Conservation (phyloP, 2,888 invertebrate species). For the Agonopterix arenella region DNA sequence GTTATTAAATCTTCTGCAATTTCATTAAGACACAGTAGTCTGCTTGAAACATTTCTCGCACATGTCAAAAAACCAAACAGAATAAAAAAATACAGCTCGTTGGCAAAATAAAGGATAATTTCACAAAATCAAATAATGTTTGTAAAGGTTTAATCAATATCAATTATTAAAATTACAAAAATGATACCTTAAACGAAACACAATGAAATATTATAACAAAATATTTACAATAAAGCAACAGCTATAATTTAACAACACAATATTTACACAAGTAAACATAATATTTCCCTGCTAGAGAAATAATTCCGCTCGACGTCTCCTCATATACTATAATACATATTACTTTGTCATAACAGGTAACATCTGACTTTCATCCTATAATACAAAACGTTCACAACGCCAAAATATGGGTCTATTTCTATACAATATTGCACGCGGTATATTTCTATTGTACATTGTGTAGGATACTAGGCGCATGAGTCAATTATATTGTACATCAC, state of each 20-base stretch:
- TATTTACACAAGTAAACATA: slow-evolving; percentile 60
- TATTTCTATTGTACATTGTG: slow-evolving; percentile 62
- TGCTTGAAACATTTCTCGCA: slow-evolving; percentile 2
- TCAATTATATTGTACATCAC: slow-evolving; percentile 49
- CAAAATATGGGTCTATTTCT: slow-evolving; percentile 65
- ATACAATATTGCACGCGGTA: slow-evolving; percentile 76
- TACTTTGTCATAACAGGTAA: slow-evolving; percentile 76
- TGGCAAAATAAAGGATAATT: slow-evolving; percentile 25
- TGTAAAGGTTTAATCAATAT: slow-evolving; percentile 46
- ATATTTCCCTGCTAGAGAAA: slow-evolving; percentile 39
- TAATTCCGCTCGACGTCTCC: slow-evolving; percentile 41
- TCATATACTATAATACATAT: slow-evolving; percentile 67
- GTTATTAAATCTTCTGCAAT: too few species aligned
- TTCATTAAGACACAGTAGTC: background rate
- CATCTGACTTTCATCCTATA: slow-evolving; percentile 75
- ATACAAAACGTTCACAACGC: slow-evolving; percentile 76
- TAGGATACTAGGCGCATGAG: slow-evolving; percentile 52
- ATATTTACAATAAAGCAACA: slow-evolving; percentile 73
- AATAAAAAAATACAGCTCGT: slow-evolving; percentile 13
- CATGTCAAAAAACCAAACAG: slow-evolving; percentile 10
- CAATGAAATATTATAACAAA: slow-evolving; percentile 62
- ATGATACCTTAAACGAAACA: slow-evolving; percentile 52
- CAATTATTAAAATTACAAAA: slow-evolving; percentile 42
- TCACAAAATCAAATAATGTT: slow-evolving; percentile 36
- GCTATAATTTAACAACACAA: slow-evolving; percentile 71